A percentile compares a stretch with the other conserved stretches of the same genome.
These are phyloP conservation scores for Alectura lathami DNA, from an alignment of 2,113 vertebrate genomes.

Conservation along the genomic window DNA sequence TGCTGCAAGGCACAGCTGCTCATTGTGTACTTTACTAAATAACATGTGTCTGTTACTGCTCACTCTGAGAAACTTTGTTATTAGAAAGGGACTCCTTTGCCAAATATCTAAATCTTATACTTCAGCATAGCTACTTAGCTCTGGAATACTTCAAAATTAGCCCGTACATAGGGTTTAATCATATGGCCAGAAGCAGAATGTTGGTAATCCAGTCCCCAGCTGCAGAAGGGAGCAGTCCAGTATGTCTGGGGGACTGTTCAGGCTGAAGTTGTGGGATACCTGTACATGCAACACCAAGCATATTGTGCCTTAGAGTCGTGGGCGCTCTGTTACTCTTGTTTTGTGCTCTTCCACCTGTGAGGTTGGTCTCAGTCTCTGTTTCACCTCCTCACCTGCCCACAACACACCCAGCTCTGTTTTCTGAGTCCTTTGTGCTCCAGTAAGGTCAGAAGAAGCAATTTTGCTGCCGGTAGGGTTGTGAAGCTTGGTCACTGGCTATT, in stretches of 20 bases:
- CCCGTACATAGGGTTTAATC: background rate
- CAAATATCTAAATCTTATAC: background rate
- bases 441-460: background rate
- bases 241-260: background rate
- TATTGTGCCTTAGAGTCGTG: background rate
- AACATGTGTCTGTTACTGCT: background rate
- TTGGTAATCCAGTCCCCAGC: background rate
- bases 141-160: background rate
- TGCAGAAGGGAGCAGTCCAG: background rate
- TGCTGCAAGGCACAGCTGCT: background rate
- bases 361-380: background rate
- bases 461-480: background rate
- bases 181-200: background rate
- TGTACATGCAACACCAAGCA: background rate
- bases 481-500: background rate
- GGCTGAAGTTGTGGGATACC: background rate
- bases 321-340: background rate
- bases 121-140: background rate
- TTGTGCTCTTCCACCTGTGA: background rate
- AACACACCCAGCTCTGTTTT: rapidly evolving
- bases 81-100: background rate
- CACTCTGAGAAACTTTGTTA: background rate
- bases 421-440: background rate
- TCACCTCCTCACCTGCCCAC: too few relatives aligned
- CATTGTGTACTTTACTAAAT: background rate